These are phyloP conservation scores for Phaonia tiefii DNA, from an alignment of 2,888 invertebrate genomes.

Conservation along the genomic window DNA sequence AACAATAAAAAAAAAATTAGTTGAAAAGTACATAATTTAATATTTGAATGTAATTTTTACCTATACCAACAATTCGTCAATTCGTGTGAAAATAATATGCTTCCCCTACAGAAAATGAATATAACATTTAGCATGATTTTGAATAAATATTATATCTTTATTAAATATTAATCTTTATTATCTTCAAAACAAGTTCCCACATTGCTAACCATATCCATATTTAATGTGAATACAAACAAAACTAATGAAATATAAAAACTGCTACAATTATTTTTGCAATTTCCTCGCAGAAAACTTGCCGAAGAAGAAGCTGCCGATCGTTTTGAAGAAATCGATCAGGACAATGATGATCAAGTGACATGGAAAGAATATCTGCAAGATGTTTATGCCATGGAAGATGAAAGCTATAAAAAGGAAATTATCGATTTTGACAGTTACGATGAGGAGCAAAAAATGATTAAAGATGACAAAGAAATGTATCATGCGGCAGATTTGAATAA, in stretches of 20 bases:
- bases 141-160: too few relatives aligned
- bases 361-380: slow-evolving; percentile 96
- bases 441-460: slow-evolving; percentile 83
- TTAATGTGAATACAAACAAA: not conserved
- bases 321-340: slow-evolving; percentile 91
- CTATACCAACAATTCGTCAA: too few relatives aligned
- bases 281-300: slow-evolving; percentile 85
- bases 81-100: too few relatives aligned
- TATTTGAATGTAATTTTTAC: too few relatives aligned
- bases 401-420: slow-evolving; percentile 79
- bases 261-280: slow-evolving; percentile 5
- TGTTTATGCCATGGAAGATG: slow-evolving; percentile 89
- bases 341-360: slow-evolving; percentile 89
- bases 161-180: too few relatives aligned
- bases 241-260: not conserved
- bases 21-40: too few relatives aligned
- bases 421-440: slow-evolving; percentile 81
- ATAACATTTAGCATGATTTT: too few relatives aligned
- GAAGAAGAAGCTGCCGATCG: slow-evolving; percentile 93
- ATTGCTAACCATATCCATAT: too few relatives aligned
- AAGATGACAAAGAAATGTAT: slow-evolving; percentile 93
- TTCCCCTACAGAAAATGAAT: too few relatives aligned
- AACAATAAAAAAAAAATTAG: too few relatives aligned
- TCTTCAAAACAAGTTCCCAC: too few relatives aligned
- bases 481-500: slow-evolving; percentile 90